Conservation (phyloP, 2,797 vertebrate genomes). For the Gallirallus australis region DNA sequence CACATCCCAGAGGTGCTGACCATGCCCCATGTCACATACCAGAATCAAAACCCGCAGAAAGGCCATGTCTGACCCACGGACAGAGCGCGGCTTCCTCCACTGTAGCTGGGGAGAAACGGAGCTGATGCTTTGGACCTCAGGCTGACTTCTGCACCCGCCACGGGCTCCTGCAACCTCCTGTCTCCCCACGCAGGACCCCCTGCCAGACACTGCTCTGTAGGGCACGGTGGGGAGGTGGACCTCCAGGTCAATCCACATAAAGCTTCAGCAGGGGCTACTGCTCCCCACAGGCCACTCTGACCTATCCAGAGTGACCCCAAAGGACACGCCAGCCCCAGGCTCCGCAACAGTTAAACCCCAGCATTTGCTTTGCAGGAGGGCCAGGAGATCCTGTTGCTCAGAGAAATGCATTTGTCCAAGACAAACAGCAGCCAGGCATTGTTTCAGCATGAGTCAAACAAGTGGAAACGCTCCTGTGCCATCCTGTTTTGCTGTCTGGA, state of each 20-base stretch:
- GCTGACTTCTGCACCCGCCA: not conserved
- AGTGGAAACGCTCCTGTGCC: slow-evolving; percentile 60
- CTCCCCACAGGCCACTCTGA: not conserved
- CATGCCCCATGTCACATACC: accelerated
- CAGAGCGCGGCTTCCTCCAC: accelerated
- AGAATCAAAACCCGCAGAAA: not conserved
- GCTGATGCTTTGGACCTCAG: accelerated
- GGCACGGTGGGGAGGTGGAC: not conserved
- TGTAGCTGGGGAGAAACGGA: not conserved
- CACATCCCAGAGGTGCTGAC: not conserved
- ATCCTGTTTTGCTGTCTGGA: slow-evolving; percentile 74
- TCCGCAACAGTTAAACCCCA: slow-evolving; percentile 22
- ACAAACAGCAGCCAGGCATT: slow-evolving; percentile 67
- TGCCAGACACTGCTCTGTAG: not conserved
- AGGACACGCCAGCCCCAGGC: not conserved
- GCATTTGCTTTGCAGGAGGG: not conserved
- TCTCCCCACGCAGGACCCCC: not conserved
- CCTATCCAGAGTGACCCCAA: not conserved
- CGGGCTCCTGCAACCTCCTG: not conserved
- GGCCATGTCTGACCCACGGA: not conserved
- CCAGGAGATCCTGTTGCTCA: slow-evolving; percentile 54
- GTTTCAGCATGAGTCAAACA: slow-evolving; percentile 63
- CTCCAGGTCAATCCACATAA: accelerated
- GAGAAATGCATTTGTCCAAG: slow-evolving; percentile 51
- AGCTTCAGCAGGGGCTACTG: not conserved